Evolutionary conservation across 2,888 invertebrate species (phyloP).

Genomic region (Synanthedon tipuliformis): DNA sequence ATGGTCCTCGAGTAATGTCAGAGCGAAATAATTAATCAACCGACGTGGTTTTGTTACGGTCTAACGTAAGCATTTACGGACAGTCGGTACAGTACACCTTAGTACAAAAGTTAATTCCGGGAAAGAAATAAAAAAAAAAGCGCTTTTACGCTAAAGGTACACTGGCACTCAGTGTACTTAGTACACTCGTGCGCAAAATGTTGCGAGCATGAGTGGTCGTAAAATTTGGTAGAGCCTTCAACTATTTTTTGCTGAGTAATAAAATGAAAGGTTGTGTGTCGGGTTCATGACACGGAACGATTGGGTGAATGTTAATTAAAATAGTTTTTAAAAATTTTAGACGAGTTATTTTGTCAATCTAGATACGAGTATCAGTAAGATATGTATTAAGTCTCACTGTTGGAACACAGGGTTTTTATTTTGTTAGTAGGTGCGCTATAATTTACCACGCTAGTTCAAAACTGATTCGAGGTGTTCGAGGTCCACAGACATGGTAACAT

Average conservation of each 20-base stretch:
- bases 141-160: slow-evolving; percentile 12
- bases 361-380: no score
- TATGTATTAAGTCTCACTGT: no score
- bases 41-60: slow-evolving; percentile 12
- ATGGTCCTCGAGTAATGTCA: background rate
- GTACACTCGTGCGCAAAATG: background rate
- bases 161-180: slow-evolving; percentile 6
- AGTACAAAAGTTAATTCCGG: slow-evolving; percentile 20
- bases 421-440: no score
- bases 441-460: no score
- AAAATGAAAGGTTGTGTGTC: slow-evolving; percentile 1
- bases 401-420: no score
- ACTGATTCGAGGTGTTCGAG: no score
- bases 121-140: slow-evolving; percentile 16
- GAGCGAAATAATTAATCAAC: slow-evolving; percentile 20
- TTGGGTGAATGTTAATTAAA: background rate
- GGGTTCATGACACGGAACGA: background rate
- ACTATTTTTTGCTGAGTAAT: background rate
- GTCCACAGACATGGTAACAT: no score
- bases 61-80: slow-evolving; percentile 6
- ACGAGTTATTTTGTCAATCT: no score
- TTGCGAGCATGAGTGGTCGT: background rate
- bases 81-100: background rate
- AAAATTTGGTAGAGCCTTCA: background rate
- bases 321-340: no score